Evolutionary conservation across 2,797 vertebrate species (phyloP), one percentile per base, ranked within the genome.

Genomic region (Clarias laeviceps): DNA sequence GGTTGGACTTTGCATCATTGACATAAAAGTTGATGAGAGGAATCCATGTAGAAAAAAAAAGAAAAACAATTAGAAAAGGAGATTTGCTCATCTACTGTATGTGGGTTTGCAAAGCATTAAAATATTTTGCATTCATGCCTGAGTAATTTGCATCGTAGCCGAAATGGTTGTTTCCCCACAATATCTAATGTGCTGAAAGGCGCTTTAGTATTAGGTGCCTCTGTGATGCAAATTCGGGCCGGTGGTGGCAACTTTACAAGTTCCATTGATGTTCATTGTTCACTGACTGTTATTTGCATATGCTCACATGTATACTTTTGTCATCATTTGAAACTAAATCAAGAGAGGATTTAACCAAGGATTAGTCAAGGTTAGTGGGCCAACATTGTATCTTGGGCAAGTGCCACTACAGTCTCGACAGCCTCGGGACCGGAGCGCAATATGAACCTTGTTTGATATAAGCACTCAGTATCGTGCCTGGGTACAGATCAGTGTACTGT

Each of bases 111-210:
- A 78, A 37, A 37, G 24, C 27, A 80, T 65, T 62, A 5, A 11
- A 5, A 20, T 27, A 65, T 50, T 66, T 66, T 66, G 17, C 9
- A 29, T 50, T 66, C n/a, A 40, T 65, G 78, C 17, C 62, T 54
- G 79, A 27, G 15, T 45, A 29, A 65, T 80, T 80, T 65, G 40
- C 62, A 80, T 80, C 24, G 29, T 29, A 29, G 37, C n/a, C n/a
- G 29, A 65, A 64, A 80, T 80, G 61, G 61, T 18, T 29, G 37
- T 80, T 17, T 80, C 65, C 37, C 37, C 61, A 80, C 78, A 65
- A 65, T 65, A 65, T 66, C 4, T 27, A 22, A 62, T 24, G 7
- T n/a, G 37, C 22, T 64, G 37, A 65, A 80, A 50, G 61, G 37
- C n/a, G 2, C 17, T 80, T 65, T 5, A 64, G 22, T 64, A 64